Evolutionary conservation across 2,797 vertebrate species (phyloP), one percentile per base, ranked within the genome.

Genomic region (Parauchenoglanis punctatus): DNA sequence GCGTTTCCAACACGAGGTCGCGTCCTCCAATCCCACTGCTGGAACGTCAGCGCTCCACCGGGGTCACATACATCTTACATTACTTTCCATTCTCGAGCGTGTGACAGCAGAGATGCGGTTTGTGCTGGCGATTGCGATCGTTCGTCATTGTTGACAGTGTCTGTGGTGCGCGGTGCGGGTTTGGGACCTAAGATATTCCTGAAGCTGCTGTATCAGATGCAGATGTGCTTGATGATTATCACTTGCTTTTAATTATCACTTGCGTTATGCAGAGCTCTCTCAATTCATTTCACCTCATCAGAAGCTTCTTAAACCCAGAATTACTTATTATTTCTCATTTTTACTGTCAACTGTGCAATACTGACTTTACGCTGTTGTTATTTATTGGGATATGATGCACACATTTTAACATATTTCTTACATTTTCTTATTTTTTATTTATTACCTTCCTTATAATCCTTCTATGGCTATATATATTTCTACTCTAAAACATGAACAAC

Each of bases 1-100:
- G 61, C 23, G 46, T 20, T 81, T 59, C 49, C 70, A 80, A 31
- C 77, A 89, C 59, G 81, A 52, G 86, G 20, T 90, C 85, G 2
- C 77, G 77, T 59, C 77, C 77, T 59, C 28, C 56, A 12, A 59
- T 80, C 77, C 56, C 18, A 25, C 77, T 23, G 77, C 54, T 80
- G 77, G 56, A 80, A 80, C 31, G 3, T 44, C 31, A 4, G 20
- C 18, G 20, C 31, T 59, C 18, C 54, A 40, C 20, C 56, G 40
- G 56, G 11, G 18, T 58, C 28, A 58, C 18, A 35, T 35, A 13
- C 28, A 58, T 78, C 76, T 78, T 35, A 10, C 52, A 35, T 78
- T 78, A 78, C 7, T 78, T 80, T 80, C 77, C 31, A 59, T 59
- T 59, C 28, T 5, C 4, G 18, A 59, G 54, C 31, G 54, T 78